Evolutionary conservation across 2,888 invertebrate species (phyloP).

Genomic region (Acanthosoma haemorrhoidale): DNA sequence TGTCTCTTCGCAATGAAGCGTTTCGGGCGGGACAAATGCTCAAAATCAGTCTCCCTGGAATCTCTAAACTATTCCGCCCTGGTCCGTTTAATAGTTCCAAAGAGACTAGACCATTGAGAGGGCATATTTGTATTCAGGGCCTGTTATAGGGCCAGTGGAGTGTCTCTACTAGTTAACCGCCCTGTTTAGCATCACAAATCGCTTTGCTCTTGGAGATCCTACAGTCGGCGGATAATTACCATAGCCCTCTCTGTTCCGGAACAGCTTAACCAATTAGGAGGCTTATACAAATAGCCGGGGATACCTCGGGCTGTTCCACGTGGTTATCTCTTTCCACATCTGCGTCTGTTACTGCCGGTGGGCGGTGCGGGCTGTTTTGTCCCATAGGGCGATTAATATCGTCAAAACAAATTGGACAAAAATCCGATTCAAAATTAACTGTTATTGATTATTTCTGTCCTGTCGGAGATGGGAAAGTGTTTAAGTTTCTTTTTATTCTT

Average conservation of each 20-base stretch:
- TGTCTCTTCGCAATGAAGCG: not conserved
- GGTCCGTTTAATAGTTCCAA: not conserved
- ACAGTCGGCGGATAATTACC: not conserved
- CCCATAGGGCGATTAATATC: not conserved
- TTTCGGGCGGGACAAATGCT: not conserved
- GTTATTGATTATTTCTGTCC: too few species aligned
- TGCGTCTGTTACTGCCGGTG: not conserved
- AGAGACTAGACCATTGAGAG: not conserved
- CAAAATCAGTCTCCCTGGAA: not conserved
- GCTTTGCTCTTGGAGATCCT: not conserved
- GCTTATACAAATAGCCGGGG: slow-evolving; percentile 6
- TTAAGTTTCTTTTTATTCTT: too few species aligned
- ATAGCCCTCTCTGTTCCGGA: not conserved
- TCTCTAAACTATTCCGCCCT: not conserved
- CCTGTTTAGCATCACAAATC: slow-evolving; percentile 9
- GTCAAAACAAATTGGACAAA: too few species aligned
- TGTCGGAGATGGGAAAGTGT: too few species aligned
- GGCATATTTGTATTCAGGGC: not conserved
- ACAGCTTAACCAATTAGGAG: slow-evolving; percentile 6
- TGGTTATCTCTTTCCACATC: not conserved
- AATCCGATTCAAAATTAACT: too few species aligned
- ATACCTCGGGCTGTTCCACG: not conserved
- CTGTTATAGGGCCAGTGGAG: not conserved
- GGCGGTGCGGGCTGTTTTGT: not conserved
- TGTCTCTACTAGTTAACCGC: not conserved